phyloP scores from a whole-genome alignment of 2,888 invertebrate genomes.

The Coelinius sp. region DNA sequence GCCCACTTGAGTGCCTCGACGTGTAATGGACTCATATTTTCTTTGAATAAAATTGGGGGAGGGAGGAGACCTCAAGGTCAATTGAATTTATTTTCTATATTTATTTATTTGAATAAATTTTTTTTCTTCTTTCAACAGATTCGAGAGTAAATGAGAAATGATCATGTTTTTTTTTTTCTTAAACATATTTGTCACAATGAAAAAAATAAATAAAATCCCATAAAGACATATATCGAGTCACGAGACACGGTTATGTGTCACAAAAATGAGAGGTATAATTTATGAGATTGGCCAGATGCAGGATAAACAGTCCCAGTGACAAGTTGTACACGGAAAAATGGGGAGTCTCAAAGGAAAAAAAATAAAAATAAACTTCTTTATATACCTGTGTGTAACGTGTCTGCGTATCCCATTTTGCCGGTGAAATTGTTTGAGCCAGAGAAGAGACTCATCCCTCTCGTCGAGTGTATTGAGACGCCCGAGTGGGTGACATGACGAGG shows the following conservation, averaged over 20 bases:
- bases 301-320: slow-evolving; percentile 45
- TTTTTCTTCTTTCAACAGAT: background rate
- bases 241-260: slow-evolving; percentile 14
- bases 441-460: slow-evolving; percentile 44
- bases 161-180: background rate
- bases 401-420: slow-evolving; percentile 54
- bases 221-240: background rate
- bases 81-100: background rate
- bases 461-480: slow-evolving; percentile 63
- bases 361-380: background rate
- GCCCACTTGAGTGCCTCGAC: slow-evolving; percentile 60
- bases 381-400: slow-evolving; percentile 25
- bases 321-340: slow-evolving; percentile 41
- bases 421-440: slow-evolving; percentile 57
- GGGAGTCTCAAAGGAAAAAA: background rate
- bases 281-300: slow-evolving; percentile 56
- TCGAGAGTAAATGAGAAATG: background rate
- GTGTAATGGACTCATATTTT: slow-evolving; percentile 30
- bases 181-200: slow-evolving; percentile 14
- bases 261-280: slow-evolving; percentile 54
- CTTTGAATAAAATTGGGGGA: too few species aligned
- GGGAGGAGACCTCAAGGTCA: slow-evolving; percentile 10
- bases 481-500: slow-evolving; percentile 66
- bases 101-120: background rate
- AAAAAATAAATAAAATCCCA: too few species aligned